Base-by-base conservation (phyloP, 2,113 vertebrate genomes). In the Columbina picui region DNA sequence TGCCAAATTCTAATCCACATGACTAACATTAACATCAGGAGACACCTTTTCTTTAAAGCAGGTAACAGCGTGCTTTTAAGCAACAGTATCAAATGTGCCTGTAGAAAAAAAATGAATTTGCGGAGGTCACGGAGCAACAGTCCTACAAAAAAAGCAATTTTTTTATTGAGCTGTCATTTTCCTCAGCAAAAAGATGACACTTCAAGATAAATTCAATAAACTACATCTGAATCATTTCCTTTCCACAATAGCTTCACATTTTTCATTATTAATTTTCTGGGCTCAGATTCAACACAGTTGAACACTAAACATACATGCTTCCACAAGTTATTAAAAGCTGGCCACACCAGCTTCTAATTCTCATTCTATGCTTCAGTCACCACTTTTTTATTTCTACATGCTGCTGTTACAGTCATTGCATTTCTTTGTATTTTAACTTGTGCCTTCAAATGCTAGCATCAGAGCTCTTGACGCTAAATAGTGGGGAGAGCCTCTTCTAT, bases 211-310 rank as follows among this genome's bases (percentile, higher is more conserved):
- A 93, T 43, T 63, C 53, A 91, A 1, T 85, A 81, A 69, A 80
- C 22, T 41, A 56, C 26, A 88, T 83, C 41, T 14, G 5, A 93
- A 91, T 83, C 2, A 67, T 60, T 94, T 94, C 75, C 87, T 83
- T 84, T 90, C 50, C 32, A 77, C 64, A 94, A 88, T 0, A 91
- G 75, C 45, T 90, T 88, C 71, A 50, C 21, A 67, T 80, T 90
- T 91, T 91, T 95, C 61, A 80, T 89, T 87, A 70, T 75, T 84
- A 81, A 79, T 50, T 34, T 89, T 81, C 89, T 95, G 61, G 91
- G 91, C 91, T 91, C 74, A 57, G 41, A 85, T 85, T 87, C 89
- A 96, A 76, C 11, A 55, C 21, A 81, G 74, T 3, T 73, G 45
- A 87, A 82, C 53, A 67, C 12, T 87, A 47, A 69, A 55, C 3